Evolutionary conservation across 2,113 vertebrate genomes (phyloP).

Genomic region (Phylloscopus whistleri): DNA sequence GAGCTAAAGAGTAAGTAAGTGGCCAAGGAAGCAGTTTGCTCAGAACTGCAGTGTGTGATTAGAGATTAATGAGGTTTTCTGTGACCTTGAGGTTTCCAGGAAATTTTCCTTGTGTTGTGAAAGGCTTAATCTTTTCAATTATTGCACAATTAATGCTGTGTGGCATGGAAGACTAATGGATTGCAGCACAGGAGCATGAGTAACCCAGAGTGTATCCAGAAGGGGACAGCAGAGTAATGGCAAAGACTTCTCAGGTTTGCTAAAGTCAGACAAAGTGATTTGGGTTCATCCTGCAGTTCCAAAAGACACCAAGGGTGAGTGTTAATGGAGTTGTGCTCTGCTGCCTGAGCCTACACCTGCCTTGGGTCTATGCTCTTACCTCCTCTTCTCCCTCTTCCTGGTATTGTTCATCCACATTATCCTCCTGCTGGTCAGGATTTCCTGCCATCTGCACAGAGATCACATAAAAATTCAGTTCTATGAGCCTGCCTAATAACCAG

Average conservation of each 20-base stretch:
- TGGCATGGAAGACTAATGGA: neutral
- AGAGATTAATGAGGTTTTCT: constrained; percentile 15
- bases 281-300: neutral
- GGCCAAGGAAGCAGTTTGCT: neutral
- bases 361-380: constrained; percentile 63
- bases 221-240: neutral
- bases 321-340: neutral
- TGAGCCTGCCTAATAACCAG: neutral
- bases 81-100: neutral
- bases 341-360: neutral
- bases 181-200: neutral
- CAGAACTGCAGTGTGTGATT: neutral
- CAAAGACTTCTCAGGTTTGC: neutral
- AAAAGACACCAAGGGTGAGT: neutral
- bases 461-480: neutral
- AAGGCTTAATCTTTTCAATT: constrained; percentile 25
- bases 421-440: constrained; percentile 97
- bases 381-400: constrained; percentile 95
- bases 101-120: neutral
- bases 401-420: constrained; percentile 92
- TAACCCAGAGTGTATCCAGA: neutral
- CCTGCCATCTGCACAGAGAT: constrained; percentile 86
- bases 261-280: neutral
- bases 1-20: neutral
- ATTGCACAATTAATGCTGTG: neutral